These are phyloP conservation scores for Myrmecophaga tridactyla DNA, from an alignment of 2,113 vertebrate species.

Conservation along the genomic window DNA sequence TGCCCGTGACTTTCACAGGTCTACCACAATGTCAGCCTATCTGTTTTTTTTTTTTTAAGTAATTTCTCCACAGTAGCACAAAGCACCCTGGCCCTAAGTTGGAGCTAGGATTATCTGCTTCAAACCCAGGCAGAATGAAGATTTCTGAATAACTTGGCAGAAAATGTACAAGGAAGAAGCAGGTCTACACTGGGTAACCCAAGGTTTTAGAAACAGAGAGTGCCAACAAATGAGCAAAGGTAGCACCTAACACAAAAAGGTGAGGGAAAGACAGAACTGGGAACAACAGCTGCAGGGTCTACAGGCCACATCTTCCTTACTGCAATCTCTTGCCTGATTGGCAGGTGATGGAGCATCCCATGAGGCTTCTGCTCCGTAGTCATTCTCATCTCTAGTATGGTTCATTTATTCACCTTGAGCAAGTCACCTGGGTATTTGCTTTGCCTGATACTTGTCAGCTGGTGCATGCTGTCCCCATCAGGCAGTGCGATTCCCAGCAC, in stretches of 20 bases:
- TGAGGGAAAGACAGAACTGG: neutral
- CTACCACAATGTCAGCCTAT: neutral
- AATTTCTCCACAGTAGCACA: conserved; percentile 1
- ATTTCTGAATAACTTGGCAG: neutral
- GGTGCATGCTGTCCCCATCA: conserved; percentile 72
- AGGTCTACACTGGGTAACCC: neutral
- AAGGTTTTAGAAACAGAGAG: neutral
- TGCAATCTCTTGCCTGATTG: neutral
- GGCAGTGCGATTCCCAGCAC: conserved; percentile 88
- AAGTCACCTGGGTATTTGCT: neutral
- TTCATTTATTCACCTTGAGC: neutral
- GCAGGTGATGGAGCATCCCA: neutral
- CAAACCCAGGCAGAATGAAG: neutral
- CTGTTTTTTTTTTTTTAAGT: too few relatives aligned
- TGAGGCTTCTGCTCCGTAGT: neutral
- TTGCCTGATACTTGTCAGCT: neutral
- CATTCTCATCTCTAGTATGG: neutral
- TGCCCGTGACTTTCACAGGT: neutral
- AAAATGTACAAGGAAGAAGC: neutral
- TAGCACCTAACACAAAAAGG: neutral
- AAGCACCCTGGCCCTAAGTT: neutral
- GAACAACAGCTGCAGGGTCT: neutral
- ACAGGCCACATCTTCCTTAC: neutral
- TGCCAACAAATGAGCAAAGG: neutral
- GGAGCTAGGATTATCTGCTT: neutral